Base-by-base conservation (phyloP, 2,113 vertebrate genomes). In the Smithornis capensis region DNA sequence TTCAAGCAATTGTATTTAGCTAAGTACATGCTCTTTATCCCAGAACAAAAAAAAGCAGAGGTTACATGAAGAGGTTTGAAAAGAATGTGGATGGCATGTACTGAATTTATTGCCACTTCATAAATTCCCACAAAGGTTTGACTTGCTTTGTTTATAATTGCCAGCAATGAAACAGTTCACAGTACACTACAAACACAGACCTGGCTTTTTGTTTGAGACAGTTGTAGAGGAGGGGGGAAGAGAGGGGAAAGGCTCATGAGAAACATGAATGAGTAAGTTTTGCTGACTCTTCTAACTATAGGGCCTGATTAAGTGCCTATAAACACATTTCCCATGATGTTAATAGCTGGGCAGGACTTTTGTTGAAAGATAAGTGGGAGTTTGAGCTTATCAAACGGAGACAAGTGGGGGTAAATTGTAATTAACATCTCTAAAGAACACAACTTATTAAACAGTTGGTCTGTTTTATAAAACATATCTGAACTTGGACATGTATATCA, bases 241-340 rank as follows among this genome's bases (percentile, higher is more conserved):
- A 83, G 84, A 92, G 75, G 67, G 68, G 50, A 74, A 82, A 86
- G n/a, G 91, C 53, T 83, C 83, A 65, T 52, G 87, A 92, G 90
- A 88, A 96, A 93, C 91, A 85, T 94, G 93, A 97, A 89, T 94
- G 95, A 95, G 82, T 77, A 73, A 74, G 47, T 77, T 97, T 96
- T 95, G 96, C 94, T 96, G 96, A 97, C 94, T 88, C 67, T 83
- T 83, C 83, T 68, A 92, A 89, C 78, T 76, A 59, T 18, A 69
- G 15, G 13, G 55, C 42, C 88, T 90, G 74, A 95, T 75, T 92
- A 94, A 97, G 73, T 77, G 90, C 85, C 80, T 92, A 45, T 79
- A 92, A 96, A 94, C 88, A 95, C 83, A 92, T 94, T 97, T 94
- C 79, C 84, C 88, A 93, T 94, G 63, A 59, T 68, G 45, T 93